Base-by-base conservation (phyloP, 2,113 vertebrate species). In the Trachemys scripta region DNA sequence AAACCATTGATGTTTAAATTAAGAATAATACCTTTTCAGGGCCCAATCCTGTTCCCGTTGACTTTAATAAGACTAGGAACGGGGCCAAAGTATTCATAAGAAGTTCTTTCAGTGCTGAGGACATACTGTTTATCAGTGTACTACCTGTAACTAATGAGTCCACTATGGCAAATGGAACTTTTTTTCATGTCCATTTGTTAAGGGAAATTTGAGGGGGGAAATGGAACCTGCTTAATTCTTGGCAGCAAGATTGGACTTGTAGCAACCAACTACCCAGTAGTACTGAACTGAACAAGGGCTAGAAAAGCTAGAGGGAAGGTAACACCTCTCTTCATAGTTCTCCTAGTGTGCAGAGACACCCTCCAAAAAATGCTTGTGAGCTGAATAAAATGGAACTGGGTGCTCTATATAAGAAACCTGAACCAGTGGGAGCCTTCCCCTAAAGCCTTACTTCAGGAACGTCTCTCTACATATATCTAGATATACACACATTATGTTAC, bases 1-100 rank as follows among this genome's bases (percentile, higher is more conserved):
- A 97, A 97, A 87, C 89, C 88, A 94, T 96, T 97, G 96, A 96
- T 95, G 88, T 92, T 96, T 95, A 97, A 97, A 97, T 96, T 78
- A 97, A 97, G 95, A 97, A 97, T 97, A 97, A 97, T 94, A 96
- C 91, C 85, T 94, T 93, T 89, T 95, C 24, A 90, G 90, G 94
- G 88, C 84, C 76, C 95, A 76, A 0, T 59, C 85, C 84, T 14
- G 79, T 90, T 94, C 89, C 90, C 88, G 69, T 14, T 87, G 96
- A 76, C 38, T 97, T 97, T 97, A 96, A 94, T 79, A 87, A 95
- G 91, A 92, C 81, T 88, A 96, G 96, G 93, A 97, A 90, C 5
- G 47, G 57, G 81, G 87, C 89, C 94, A 92, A 96, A 96, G 83
- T 87, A 17, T 87, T 87, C 93, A 79, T 72, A 10, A 90, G 96